Evolutionary conservation across 1,140 invertebrate genomes (phyloP).

Genomic region (Caenorhabditis latens): DNA sequence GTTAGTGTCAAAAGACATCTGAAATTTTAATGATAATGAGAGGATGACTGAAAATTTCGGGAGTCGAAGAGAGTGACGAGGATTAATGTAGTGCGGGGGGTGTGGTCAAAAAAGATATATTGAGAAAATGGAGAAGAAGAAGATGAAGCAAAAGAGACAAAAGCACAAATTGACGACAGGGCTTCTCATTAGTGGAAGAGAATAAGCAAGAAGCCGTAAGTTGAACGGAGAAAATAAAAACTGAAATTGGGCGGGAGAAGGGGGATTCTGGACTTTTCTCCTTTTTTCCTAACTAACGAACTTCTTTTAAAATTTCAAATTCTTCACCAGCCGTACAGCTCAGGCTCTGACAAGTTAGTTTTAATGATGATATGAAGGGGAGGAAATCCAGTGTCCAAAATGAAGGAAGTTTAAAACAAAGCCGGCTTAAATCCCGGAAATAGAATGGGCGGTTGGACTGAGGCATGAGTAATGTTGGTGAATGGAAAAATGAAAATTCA

Average conservation of each 20-base stretch:
- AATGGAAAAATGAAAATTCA: no score
- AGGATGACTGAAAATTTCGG: background rate
- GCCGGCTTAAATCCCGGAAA: no score
- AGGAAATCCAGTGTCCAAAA: no score
- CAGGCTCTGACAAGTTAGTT: no score
- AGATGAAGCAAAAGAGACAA: background rate
- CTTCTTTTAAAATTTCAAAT: background rate
- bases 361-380: no score
- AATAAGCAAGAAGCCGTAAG: conserved; percentile 16
- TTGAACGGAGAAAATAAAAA: conserved; percentile 13
- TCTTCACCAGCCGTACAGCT: no score
- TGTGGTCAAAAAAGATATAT: background rate
- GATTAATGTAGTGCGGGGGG: conserved; percentile 22
- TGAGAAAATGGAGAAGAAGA: background rate
- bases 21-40: background rate
- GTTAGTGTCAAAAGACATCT: conserved; percentile 42
- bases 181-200: conserved; percentile 39
- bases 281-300: background rate
- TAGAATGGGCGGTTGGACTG: no score
- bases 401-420: no score
- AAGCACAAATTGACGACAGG: conserved; percentile 38
- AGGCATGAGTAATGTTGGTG: no score
- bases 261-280: background rate
- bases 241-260: background rate
- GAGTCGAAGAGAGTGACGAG: background rate